Evolutionary conservation across 2,113 vertebrate species (phyloP).

Genomic region (Podocnemis expansa): DNA sequence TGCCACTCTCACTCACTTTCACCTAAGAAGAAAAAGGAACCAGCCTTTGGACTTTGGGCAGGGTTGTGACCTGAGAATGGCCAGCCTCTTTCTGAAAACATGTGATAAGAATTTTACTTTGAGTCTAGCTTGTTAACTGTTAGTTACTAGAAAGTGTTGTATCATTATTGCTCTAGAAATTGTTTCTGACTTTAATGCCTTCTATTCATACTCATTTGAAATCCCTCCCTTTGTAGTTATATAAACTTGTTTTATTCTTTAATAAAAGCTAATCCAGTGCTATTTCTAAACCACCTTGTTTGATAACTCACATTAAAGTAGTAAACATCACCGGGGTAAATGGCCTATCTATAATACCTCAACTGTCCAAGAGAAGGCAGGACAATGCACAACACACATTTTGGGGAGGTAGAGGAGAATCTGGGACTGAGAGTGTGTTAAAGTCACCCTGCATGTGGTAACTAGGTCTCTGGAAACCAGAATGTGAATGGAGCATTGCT

Average conservation of each 20-base stretch:
- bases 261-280: neutral
- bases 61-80: neutral
- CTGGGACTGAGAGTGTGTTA: neutral
- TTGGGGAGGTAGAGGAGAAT: neutral
- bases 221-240: neutral
- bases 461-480: neutral
- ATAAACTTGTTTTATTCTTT: neutral
- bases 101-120: neutral
- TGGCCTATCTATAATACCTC: neutral
- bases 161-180: neutral
- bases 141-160: neutral
- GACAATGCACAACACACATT: neutral
- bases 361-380: neutral
- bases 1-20: neutral
- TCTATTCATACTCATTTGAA: neutral
- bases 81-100: neutral
- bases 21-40: neutral
- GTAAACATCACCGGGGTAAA: neutral
- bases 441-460: neutral
- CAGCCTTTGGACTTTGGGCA: no score
- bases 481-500: neutral
- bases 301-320: neutral
- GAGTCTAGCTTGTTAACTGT: neutral
- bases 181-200: neutral
- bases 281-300: neutral